These are phyloP conservation scores for Solenopsis fugax DNA, from an alignment of 1,140 invertebrate species.

Conservation along the genomic window DNA sequence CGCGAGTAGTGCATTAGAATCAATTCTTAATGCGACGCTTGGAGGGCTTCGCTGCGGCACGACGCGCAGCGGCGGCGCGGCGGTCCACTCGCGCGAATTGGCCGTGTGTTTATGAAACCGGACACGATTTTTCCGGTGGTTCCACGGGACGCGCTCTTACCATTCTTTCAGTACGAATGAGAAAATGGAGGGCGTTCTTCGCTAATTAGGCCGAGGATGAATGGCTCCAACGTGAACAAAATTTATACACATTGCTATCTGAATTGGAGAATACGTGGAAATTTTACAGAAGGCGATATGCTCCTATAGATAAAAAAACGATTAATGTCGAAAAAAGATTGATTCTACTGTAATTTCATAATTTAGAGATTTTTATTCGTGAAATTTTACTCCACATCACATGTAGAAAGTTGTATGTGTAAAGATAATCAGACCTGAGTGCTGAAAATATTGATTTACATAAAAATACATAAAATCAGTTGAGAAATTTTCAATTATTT, in stretches of 20 bases:
- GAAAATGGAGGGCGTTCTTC: not conserved
- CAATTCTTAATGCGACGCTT: conserved; percentile 66
- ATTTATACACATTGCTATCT: not conserved
- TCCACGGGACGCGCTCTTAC: not conserved
- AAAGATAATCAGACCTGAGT: not conserved
- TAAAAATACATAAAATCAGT: not conserved
- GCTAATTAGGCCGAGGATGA: not conserved
- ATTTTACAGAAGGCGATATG: not conserved
- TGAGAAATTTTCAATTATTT: conserved; percentile 9
- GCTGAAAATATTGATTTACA: not conserved
- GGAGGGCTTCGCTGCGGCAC: conserved; percentile 1
- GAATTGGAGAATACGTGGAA: not conserved
- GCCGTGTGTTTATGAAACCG: conserved; percentile 29
- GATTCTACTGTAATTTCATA: not conserved
- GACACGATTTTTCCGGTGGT: conserved; percentile 1
- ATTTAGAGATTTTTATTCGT: not conserved
- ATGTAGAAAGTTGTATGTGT: not conserved
- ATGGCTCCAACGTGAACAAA: not conserved
- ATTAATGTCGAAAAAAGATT: not conserved
- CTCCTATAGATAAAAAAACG: not conserved
- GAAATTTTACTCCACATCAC: not conserved
- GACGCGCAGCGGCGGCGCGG: not conserved
- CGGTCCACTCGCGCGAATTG: conserved; percentile 27
- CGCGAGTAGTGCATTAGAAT: conserved; percentile 62
- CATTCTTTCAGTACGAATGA: not conserved